Base-by-base conservation (phyloP, 2,888 invertebrate genomes). In the Acholoe squamosa region DNA sequence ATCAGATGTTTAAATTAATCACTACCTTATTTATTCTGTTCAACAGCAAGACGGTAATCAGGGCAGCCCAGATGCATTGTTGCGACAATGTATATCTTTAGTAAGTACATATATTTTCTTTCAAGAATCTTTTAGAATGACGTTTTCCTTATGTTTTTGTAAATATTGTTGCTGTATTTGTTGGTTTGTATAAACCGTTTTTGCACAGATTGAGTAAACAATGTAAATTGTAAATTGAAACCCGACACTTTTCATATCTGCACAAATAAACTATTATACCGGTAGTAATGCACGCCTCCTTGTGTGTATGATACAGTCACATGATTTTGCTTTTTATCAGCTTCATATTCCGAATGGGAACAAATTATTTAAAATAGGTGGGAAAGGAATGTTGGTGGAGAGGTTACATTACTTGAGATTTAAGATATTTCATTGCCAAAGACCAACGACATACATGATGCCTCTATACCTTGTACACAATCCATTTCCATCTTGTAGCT, bases 51-150 rank as follows among this genome's bases (percentile, higher is more conserved):
- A 90, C n/a, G 33, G 33, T 1, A 31, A n/a, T 3, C 84, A 84
- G 28, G 84, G 56, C 28, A 86, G 56, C 22, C 86, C 90, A 22
- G 90, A 90, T 3, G 54, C 90, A 3, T 56, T 90, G 54, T 76
- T 92, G 28, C 91, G 92, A 52, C 92, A 92, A 56, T 92, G 92
- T 84, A 92, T 92, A 19, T 92, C 92, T 34, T 28, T 92, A 91
- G 92, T 92, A 89, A 90, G 92, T 90, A 22, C 33, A 19, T 25
- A n/a, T n/a, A 22, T 34, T 25, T 19, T n/a, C 19, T 34, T 89
- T 34, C 61, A 61, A 61, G n/a, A n/a, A 43, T 7, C 43, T 43
- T 43, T 14, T n/a, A n/a, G 61, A 3, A n/a, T 61, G 19, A 19
- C 12, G 34, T 71, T 16, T 61, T 71, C n/a, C 71, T 19, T 89